Evolutionary conservation across 1,140 invertebrate genomes (phyloP), one percentile per base, ranked within the genome.

Genomic region (Solenopsis invicta): DNA sequence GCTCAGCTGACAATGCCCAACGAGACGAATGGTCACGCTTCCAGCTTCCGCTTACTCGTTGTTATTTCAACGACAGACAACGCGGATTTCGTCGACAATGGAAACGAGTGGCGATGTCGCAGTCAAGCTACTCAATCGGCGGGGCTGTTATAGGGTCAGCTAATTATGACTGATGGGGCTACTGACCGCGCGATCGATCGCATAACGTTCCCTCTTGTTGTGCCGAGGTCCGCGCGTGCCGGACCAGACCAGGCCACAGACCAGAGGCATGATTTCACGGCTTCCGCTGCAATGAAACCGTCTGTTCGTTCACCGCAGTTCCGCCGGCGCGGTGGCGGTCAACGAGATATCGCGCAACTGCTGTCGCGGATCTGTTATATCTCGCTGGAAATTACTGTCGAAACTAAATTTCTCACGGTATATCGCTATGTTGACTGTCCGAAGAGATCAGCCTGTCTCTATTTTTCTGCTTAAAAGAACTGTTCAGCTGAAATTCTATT

Each of bases 231-330:
- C 13, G 76, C 52, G 75, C 66, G 66, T 71, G 78, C 66, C 67
- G 41, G 48, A 24, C 50, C 29, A 82, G 24, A 4, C 41, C 41
- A 41, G 41, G 29, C 29, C 29, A 29, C 29, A 29, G 29, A 29
- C 41, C 29, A 71, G 59, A 52, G 56, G 66, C 81, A 76, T 72
- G 84, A 88, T 88, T 87, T 87, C 87, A 78, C 84, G 87, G 61
- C 62, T 88, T 88, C 87, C 87, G 84, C 29, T 52, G 66, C 54
- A 78, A 88, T 88, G 87, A 78, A 88, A 88, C 85, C 86, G 76
- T 87, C 86, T 86, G 84, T 86, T 78, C 87, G 87, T 86, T 88
- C 81, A 86, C 84, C 87, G 87, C 72, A 88, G 85, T 88, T 88
- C 87, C 87, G 87, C 84, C 56, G 82, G n/a, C 82, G 10, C n/a